A percentile compares a stretch with the other conserved stretches of the same genome.
Conservation (phyloP, 1,140 invertebrate species). For the Sycophaga agraensis region DNA sequence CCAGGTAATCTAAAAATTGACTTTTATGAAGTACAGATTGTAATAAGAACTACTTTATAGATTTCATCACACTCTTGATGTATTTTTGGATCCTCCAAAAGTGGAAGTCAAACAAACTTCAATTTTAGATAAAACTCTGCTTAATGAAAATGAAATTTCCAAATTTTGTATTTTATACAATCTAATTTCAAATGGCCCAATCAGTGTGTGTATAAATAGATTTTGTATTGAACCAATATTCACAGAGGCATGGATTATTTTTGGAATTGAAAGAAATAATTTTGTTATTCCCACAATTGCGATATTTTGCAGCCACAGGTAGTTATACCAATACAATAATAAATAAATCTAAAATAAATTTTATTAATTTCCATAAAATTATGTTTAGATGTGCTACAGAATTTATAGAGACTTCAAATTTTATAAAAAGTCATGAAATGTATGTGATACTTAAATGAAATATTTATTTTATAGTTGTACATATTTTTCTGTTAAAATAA, state of each 20-base stretch:
- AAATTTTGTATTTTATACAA: slow-evolving; percentile 29
- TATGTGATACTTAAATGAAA: slow-evolving; percentile 11
- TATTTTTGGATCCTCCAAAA: slow-evolving; percentile 29
- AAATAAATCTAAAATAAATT: neutral
- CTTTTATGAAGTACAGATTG: neutral
- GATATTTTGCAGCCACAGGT: slow-evolving; percentile 46
- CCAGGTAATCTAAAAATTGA: slow-evolving; percentile 34
- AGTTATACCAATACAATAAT: slow-evolving; percentile 25
- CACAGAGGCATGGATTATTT: slow-evolving; percentile 45
- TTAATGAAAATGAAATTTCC: slow-evolving; percentile 6
- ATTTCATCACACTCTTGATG: slow-evolving; percentile 37
- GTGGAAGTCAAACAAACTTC: slow-evolving; percentile 31
- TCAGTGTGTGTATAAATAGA: slow-evolving; percentile 41
- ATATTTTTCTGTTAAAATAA: slow-evolving; percentile 15
- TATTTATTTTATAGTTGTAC: slow-evolving; percentile 13
- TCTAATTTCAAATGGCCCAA: slow-evolving; percentile 45
- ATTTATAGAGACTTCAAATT: slow-evolving; percentile 32
- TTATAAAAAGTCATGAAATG: slow-evolving; percentile 23
- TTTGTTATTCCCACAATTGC: slow-evolving; percentile 37
- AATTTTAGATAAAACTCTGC: slow-evolving; percentile 2
- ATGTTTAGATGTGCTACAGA: slow-evolving; percentile 39
- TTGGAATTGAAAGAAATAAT: slow-evolving; percentile 30
- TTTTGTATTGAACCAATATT: slow-evolving; percentile 47
- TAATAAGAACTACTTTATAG: slow-evolving; percentile 19
- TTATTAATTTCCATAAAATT: slow-evolving; percentile 8